Evolutionary conservation across 30 jellyfish, hydroid and myxozoan genomes (phyloP).

Genomic region (Aurelia aurita): DNA sequence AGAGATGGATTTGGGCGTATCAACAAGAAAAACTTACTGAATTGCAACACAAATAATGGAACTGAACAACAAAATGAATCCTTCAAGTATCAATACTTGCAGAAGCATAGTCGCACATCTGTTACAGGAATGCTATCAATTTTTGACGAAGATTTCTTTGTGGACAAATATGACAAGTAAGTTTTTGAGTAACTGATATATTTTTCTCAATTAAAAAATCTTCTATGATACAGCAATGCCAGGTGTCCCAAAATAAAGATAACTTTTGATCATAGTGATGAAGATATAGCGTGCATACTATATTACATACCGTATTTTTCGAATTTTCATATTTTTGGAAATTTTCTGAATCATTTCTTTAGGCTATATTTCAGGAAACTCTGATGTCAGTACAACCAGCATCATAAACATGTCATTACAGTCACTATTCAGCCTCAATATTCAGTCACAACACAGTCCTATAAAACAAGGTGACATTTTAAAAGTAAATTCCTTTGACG

Average conservation of each 20-base stretch:
- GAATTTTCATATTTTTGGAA: no score
- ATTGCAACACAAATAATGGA: conserved; percentile 54
- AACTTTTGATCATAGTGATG: conserved; percentile 15
- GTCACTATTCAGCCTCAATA: no score
- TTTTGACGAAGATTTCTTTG: not conserved
- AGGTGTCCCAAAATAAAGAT: conserved; percentile 4
- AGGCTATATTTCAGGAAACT: no score
- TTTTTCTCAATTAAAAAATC: not conserved
- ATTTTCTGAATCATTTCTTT: no score
- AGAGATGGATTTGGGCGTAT: conserved; percentile 77
- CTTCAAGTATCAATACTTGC: conserved; percentile 42
- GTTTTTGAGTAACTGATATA: not conserved
- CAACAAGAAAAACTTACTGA: conserved; percentile 23
- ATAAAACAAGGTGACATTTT: no score
- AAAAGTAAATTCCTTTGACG: no score
- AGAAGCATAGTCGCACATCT: conserved; percentile 30
- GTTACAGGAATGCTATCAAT: conserved; percentile 22
- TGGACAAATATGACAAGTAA: conserved; percentile 18
- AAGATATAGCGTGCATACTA: no score
- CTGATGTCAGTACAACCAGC: no score
- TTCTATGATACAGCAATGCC: conserved; percentile 1
- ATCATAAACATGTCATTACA: no score
- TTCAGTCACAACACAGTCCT: no score
- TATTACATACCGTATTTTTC: no score
- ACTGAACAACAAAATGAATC: conserved; percentile 63